These are phyloP conservation scores for Lacerta viridis DNA, from an alignment of 2,797 vertebrate genomes.

Conservation along the genomic window DNA sequence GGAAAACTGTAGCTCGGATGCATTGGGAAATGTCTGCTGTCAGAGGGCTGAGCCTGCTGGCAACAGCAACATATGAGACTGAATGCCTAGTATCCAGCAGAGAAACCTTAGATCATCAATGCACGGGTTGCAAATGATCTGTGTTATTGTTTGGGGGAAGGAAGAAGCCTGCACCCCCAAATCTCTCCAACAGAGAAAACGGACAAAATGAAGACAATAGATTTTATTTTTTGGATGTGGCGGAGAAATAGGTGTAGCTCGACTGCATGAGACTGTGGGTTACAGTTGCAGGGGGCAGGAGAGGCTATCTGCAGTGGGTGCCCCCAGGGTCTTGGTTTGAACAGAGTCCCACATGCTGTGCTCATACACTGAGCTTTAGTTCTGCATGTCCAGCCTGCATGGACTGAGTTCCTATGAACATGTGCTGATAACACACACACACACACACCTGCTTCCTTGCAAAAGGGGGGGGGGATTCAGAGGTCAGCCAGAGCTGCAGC, in stretches of 20 bases:
- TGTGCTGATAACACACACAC: not conserved
- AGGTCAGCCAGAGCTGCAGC: not conserved
- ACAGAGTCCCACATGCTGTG: not conserved
- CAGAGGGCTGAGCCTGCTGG: not conserved
- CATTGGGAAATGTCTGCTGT: not conserved
- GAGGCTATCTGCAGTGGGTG: not conserved
- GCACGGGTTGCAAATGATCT: no score
- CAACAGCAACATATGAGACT: no score
- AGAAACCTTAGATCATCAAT: not conserved
- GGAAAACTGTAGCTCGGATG: not conserved
- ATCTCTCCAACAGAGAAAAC: not conserved
- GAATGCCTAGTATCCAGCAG: rapidly evolving
- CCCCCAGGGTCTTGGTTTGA: no score
- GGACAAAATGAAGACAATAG: not conserved
- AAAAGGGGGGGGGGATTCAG: not conserved
- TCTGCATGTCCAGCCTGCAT: not conserved
- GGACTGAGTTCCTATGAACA: not conserved
- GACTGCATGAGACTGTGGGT: not conserved
- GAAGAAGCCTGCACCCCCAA: not conserved
- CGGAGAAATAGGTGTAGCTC: not conserved
- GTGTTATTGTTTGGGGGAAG: no score
- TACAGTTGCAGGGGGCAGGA: not conserved
- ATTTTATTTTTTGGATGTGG: not conserved
- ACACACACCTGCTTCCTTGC: not conserved
- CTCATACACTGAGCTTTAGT: not conserved